Percentiles rank a stretch among this genome's conserved stretches.
These are phyloP conservation scores for Charaxes varanes DNA, from an alignment of 1,140 invertebrate species.

Conservation along the genomic window DNA sequence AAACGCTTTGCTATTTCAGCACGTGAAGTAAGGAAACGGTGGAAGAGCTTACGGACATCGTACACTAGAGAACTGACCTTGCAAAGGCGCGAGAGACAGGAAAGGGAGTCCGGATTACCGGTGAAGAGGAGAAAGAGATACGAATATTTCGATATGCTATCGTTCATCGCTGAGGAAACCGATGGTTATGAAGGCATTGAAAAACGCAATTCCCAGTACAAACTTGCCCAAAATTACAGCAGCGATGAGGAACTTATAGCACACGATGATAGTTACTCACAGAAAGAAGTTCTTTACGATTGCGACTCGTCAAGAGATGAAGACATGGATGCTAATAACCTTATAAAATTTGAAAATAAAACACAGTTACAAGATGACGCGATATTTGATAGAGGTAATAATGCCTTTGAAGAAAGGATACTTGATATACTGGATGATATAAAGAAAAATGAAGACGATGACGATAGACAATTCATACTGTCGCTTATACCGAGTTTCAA, in stretches of 20 bases:
- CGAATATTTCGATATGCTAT: slow-evolving; percentile 2
- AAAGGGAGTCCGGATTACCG: background rate
- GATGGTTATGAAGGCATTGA: background rate
- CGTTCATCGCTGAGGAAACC: background rate
- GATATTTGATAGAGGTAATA: slow-evolving; percentile 4
- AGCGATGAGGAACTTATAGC: too few relatives aligned
- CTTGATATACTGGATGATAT: slow-evolving; percentile 8
- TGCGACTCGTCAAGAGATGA: background rate
- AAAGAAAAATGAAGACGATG: slow-evolving; percentile 8
- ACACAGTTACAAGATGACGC: too few relatives aligned
- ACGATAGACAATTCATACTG: slow-evolving; percentile 8
- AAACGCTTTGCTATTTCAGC: slow-evolving; percentile 25
- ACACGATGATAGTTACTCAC: background rate
- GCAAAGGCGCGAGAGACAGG: slow-evolving; percentile 25
- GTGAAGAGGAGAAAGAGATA: slow-evolving; percentile 9
- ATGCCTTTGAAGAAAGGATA: background rate
- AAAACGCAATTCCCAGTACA: background rate
- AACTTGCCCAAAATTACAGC: too few relatives aligned
- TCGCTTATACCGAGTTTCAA: slow-evolving; percentile 7
- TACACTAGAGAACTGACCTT: slow-evolving; percentile 34
- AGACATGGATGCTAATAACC: too few relatives aligned
- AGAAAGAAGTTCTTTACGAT: background rate
- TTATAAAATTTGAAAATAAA: too few relatives aligned
- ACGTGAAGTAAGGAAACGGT: slow-evolving; percentile 32
- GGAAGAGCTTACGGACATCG: slow-evolving; percentile 37